A percentile compares a stretch with the other conserved stretches of the same genome.
Conservation (phyloP, 2,797 vertebrate genomes). For the Lutjanus campechanus region DNA sequence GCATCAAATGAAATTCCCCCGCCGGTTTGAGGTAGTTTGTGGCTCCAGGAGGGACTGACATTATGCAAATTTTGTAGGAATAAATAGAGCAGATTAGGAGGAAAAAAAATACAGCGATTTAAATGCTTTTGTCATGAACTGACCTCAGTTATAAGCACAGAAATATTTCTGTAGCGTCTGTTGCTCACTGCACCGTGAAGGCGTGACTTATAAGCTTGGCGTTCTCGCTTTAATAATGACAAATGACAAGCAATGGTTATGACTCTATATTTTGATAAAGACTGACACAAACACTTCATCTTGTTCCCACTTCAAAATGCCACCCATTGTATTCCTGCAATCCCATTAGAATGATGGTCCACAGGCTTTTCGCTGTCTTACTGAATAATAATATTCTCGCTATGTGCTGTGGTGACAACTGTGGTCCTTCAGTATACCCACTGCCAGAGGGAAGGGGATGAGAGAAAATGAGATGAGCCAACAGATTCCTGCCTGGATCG, state of each 20-base stretch:
- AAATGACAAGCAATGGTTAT: conserved; percentile 31
- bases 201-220: conserved; percentile 17
- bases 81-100: conserved; percentile 14
- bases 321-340: conserved; percentile 19
- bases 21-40: background rate
- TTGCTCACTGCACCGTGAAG: conserved; percentile 4
- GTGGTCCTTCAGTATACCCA: conserved; percentile 41
- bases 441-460: conserved; percentile 63
- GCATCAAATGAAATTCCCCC: conserved; percentile 42
- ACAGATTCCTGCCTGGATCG: conserved; percentile 57
- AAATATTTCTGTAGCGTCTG: background rate
- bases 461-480: conserved; percentile 61
- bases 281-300: conserved; percentile 40
- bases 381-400: conserved; percentile 43
- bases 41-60: conserved; percentile 7
- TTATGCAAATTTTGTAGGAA: conserved; percentile 33
- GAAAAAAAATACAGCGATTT: conserved; percentile 30
- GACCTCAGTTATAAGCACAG: background rate
- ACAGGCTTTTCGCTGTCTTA: conserved; percentile 41
- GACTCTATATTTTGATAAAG: conserved; percentile 31
- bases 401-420: conserved; percentile 62
- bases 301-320: conserved; percentile 29
- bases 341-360: conserved; percentile 38
- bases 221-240: conserved; percentile 36
- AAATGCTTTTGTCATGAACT: conserved; percentile 11